A percentile compares a stretch with the other conserved stretches of the same genome.
Evolutionary conservation across 2,113 vertebrate genomes (phyloP).

Genomic region (Cryptoleucopteryx plumbea): DNA sequence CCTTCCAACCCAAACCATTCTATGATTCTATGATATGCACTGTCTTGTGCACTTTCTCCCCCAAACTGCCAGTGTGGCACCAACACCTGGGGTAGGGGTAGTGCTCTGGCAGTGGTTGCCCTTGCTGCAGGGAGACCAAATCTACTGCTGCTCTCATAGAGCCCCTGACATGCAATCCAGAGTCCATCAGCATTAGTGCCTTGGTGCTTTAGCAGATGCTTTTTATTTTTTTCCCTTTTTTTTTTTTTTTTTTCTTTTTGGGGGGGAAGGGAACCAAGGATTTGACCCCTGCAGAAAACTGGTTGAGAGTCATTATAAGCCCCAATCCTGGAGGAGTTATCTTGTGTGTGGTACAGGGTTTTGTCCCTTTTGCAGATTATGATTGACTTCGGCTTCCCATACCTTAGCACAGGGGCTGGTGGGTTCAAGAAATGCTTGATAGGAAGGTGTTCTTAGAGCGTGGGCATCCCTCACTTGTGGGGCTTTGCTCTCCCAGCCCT

Average conservation of each 20-base stretch:
- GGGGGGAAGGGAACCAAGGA: not conserved
- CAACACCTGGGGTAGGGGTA: too few species aligned
- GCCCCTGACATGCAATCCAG: not conserved
- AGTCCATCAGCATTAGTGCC: not conserved
- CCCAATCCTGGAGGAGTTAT: not conserved
- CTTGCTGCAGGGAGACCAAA: too few species aligned
- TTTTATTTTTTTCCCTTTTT: too few species aligned
- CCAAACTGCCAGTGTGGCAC: not conserved
- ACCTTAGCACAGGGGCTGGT: not conserved
- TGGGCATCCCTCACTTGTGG: not conserved
- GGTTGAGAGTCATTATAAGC: not conserved
- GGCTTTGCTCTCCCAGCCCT: not conserved
- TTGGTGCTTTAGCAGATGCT: not conserved
- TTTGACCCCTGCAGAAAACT: not conserved
- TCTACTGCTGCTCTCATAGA: not conserved
- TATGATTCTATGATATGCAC: too few species aligned
- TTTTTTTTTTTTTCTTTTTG: not conserved
- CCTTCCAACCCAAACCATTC: too few species aligned
- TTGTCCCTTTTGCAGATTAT: not conserved
- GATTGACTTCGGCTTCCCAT: not conserved
- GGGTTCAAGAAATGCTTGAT: not conserved
- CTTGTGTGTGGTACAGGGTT: not conserved
- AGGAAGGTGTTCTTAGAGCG: fast-evolving
- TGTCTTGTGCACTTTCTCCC: not conserved
- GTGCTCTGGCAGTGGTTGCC: not conserved